phyloP scores from a whole-genome alignment of 2,797 vertebrate genomes.

The Hippopotamyrus pictus region DNA sequence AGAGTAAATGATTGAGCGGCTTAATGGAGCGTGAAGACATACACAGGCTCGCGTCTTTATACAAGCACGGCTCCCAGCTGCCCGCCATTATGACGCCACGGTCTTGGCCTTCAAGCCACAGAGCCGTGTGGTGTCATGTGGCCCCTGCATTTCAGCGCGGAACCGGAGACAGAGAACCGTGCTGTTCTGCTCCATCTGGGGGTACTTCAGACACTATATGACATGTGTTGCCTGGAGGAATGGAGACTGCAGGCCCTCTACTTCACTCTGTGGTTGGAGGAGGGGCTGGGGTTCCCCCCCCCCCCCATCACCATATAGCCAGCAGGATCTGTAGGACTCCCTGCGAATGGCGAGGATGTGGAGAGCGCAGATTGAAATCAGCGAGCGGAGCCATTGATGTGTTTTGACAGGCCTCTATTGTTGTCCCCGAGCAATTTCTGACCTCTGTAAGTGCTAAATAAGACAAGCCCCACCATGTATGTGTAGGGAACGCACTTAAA shows the following conservation, averaged over 20 bases:
- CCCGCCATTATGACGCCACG: neutral
- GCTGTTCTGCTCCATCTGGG: slow-evolving; percentile 26
- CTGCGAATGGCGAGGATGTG: neutral
- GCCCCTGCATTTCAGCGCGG: slow-evolving; percentile 13
- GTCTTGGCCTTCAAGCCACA: slow-evolving; percentile 12
- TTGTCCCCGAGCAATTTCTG: slow-evolving; percentile 18
- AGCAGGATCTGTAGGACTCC: neutral
- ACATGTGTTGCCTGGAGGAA: slow-evolving; percentile 47
- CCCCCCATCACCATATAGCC: neutral
- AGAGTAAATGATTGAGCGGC: neutral
- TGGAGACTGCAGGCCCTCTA: slow-evolving; percentile 29
- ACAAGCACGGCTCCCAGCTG: slow-evolving; percentile 12
- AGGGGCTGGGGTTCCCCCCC: neutral
- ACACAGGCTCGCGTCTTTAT: neutral
- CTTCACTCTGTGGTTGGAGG: slow-evolving; percentile 12
- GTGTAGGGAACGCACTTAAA: slow-evolving; percentile 17
- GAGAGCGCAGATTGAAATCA: slow-evolving; percentile 6
- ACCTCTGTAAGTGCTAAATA: slow-evolving; percentile 25
- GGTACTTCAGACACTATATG: slow-evolving; percentile 40
- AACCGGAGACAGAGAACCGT: slow-evolving; percentile 4
- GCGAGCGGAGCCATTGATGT: neutral
- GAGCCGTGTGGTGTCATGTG: slow-evolving; percentile 20
- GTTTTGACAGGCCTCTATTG: slow-evolving; percentile 37
- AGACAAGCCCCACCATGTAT: neutral
- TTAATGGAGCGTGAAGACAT: neutral